Evolutionary conservation across 2,888 invertebrate species (phyloP), one percentile per base, ranked within the genome.

Genomic region (Volucella zonaria): DNA sequence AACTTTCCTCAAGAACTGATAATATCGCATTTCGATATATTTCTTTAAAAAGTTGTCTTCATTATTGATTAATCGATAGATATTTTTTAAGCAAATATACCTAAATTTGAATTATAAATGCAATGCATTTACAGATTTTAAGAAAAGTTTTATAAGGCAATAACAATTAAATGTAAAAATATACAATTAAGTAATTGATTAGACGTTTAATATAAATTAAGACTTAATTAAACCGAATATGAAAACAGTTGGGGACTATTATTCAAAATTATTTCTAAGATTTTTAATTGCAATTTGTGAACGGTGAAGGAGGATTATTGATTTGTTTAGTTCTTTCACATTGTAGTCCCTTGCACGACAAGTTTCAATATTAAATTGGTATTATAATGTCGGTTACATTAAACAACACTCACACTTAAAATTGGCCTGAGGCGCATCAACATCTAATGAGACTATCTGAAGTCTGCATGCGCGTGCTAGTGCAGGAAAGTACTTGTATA

Each of bases 1-100:
- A 47, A 64, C 76, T 59, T 77, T 85, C 81, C 80, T 85, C 81
- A 85, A 81, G 76, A 81, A 85, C 73, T 85, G 76, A 77, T 79
- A 73, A 76, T 31, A 31, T 61, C 38, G 68, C 73, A 62, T 73
- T 83, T 79, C 42, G 62, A 70, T 56, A 67, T 68, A 52, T 66
- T 47, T 56, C 62, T 47, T 15, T 58, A 11, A 18, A 47, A 66
- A 40, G 18, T 54, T 61, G 45, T 54, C 15, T 49, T 68, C 51
- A 56, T 43, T 8, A 58, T 73, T 23, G 59, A 52, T 75, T 66
- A 14, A 59, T 58, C 15, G 11, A 61, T 43, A 43, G 45, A 15
- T 8, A 47, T 56, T 78, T 51, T 67, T 51, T 47, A 54, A 54
- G 64, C 52, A 47, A 43, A 31, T 76, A 51, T 52, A 42, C 40